Base-by-base conservation (phyloP, 92 coral and sea anemone species). In the Epizoanthus stellaris region DNA sequence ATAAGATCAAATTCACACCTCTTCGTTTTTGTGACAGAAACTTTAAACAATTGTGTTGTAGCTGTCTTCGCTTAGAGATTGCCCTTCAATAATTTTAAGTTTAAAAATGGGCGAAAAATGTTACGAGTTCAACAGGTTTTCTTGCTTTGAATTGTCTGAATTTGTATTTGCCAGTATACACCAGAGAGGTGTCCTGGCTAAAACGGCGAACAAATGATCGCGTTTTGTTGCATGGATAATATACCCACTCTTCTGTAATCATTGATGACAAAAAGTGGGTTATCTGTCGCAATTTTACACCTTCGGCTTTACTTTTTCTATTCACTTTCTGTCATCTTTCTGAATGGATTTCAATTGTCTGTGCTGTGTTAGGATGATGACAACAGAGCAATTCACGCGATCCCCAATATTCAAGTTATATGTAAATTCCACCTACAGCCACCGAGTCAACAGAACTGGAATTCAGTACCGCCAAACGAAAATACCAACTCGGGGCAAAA, bases 1-100 rank as follows among this genome's bases (percentile, higher is more conserved):
- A 92, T 92, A 77, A 87, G 95, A 94, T 94, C 98, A 92, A 91
- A 85, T 92, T 94, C 93, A 88, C 91, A 87, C 87, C 95, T 90
- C 93, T 82, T 81, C 85, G 85, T 91, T 89, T 85, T 80, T 72
- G 83, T 90, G 98, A 92, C 98, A 94, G 86, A 77, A 76, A 90
- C 72, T 83, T 85, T 80, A 79, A 76, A 79, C 83, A 64, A 43
- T 79, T 40, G 40, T 81, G 80, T 82, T 39, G 63, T 69, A 82
- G 81, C 90, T 90, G 93, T 90, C 93, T 87, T 90, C 93, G 90
- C 80, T 90, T 82, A 58, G 72, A 74, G 80, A 38, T 63, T 15
- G 83, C 40, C 73, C 40, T 49, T 19, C 49, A 42, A 49, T 79
- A 38, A 38, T 62, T 77, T 59, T 58, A 36, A 60, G 47, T 61